phyloP scores from a whole-genome alignment of 2,888 invertebrate genomes.

The Dryadula phaetusa region DNA sequence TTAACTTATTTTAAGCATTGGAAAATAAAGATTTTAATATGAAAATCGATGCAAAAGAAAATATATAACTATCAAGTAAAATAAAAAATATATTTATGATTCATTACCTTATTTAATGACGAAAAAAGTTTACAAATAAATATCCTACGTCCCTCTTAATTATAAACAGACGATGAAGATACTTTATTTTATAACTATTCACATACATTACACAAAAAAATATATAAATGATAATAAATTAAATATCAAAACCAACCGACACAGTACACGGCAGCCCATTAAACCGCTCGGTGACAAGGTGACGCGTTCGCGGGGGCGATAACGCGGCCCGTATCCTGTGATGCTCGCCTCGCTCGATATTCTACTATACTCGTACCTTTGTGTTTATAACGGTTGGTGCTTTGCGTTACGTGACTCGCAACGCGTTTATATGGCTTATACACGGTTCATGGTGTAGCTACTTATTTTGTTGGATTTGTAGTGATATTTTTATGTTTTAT shows the following conservation, averaged over 20 bases:
- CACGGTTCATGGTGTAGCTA: not conserved
- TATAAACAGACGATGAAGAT: not conserved
- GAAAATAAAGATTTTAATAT: not conserved
- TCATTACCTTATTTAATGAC: too few species aligned
- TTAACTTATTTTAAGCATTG: not conserved
- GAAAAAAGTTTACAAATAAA: too few species aligned
- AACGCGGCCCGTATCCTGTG: slow-evolving; percentile 74
- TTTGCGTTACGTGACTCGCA: slow-evolving; percentile 52
- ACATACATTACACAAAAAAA: not conserved
- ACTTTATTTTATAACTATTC: not conserved
- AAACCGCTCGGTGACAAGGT: slow-evolving; percentile 82
- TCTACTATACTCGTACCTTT: slow-evolving; percentile 46
- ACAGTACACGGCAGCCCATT: slow-evolving; percentile 74
- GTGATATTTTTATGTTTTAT: slow-evolving; percentile 12
- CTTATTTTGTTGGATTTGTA: not conserved
- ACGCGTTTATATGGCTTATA: slow-evolving; percentile 27
- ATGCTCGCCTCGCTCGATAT: slow-evolving; percentile 68
- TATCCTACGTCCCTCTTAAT: too few species aligned
- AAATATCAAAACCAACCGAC: slow-evolving; percentile 65
- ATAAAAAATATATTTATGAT: too few species aligned
- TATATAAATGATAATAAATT: slow-evolving; percentile 20
- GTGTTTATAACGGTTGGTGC: slow-evolving; percentile 60
- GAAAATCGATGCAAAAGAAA: not conserved
- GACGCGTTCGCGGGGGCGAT: slow-evolving; percentile 75
- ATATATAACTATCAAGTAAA: too few species aligned